These are phyloP conservation scores for Drusus annulatus DNA, from an alignment of 1,140 invertebrate species.

Conservation along the genomic window DNA sequence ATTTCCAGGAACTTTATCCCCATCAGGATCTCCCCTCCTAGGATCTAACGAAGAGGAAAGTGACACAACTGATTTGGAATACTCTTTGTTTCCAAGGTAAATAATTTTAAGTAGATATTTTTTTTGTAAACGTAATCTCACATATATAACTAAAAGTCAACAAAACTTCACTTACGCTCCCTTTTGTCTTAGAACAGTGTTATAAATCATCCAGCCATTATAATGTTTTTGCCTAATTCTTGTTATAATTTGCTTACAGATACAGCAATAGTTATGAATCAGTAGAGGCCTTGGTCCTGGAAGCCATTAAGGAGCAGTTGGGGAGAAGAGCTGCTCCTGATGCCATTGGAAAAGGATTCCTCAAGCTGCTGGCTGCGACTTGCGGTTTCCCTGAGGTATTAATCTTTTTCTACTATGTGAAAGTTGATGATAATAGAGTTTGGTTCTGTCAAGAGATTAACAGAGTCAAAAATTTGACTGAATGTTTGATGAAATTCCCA, in stretches of 20 bases:
- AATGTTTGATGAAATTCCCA: conserved; percentile 53
- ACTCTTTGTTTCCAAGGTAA: conserved; percentile 67
- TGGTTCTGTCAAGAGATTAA: too few species aligned
- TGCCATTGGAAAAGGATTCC: conserved; percentile 89
- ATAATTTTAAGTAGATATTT: not conserved
- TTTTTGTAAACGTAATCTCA: too few species aligned
- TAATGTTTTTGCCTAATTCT: not conserved
- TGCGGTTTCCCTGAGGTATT: conserved; percentile 86
- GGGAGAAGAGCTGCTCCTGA: conserved; percentile 88
- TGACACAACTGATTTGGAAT: conserved; percentile 67
- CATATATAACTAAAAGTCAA: too few species aligned
- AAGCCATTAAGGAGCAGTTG: conserved; percentile 90
- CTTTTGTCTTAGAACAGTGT: too few species aligned
- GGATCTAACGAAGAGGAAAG: conserved; percentile 67
- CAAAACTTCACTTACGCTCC: too few species aligned
- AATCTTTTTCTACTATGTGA: too few species aligned
- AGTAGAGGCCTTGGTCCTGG: conserved; percentile 88
- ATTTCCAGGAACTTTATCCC: conserved; percentile 67
- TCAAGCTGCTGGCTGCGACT: conserved; percentile 86
- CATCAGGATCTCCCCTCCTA: conserved; percentile 68
- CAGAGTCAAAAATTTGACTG: too few species aligned
- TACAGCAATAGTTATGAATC: conserved; percentile 72
- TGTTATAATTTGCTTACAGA: conserved; percentile 35
- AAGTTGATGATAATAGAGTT: too few species aligned
- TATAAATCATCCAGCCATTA: too few species aligned